phyloP scores from a whole-genome alignment of 2,113 vertebrate species.

The Vulpes ferrilata region DNA sequence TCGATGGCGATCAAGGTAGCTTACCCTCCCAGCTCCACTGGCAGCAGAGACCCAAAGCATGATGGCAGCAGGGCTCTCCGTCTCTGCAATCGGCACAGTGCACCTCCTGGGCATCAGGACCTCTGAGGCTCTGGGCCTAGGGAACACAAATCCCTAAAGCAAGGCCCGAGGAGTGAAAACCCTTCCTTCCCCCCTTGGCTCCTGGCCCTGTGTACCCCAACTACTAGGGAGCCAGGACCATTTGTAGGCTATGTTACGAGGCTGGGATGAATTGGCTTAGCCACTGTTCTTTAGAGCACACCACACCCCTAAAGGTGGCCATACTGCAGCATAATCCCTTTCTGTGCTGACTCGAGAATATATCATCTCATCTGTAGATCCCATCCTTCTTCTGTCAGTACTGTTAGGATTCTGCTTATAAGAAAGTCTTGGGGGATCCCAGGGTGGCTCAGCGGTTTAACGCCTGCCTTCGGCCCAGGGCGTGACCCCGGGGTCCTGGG shows the following conservation, averaged over 20 bases:
- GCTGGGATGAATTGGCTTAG: background rate
- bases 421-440: background rate
- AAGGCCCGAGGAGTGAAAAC: background rate
- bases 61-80: background rate
- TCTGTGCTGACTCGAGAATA: background rate
- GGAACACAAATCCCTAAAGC: background rate
- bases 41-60: background rate
- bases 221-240: background rate
- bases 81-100: too few species aligned
- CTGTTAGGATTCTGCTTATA: background rate
- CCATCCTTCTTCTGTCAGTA: background rate
- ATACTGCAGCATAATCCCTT: background rate
- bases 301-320: too few species aligned
- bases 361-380: too few species aligned
- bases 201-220: background rate
- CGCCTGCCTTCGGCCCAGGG: too few species aligned
- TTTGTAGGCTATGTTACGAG: too few species aligned
- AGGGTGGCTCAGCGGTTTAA: too few species aligned
- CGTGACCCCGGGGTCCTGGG: too few species aligned
- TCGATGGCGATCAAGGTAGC: too few species aligned
- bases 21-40: background rate
- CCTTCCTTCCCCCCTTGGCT: background rate
- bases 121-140: background rate
- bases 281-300: background rate
- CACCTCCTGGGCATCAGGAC: background rate